Evolutionary conservation across 2,888 invertebrate genomes (phyloP).

Genomic region (Eupsilia transversa): DNA sequence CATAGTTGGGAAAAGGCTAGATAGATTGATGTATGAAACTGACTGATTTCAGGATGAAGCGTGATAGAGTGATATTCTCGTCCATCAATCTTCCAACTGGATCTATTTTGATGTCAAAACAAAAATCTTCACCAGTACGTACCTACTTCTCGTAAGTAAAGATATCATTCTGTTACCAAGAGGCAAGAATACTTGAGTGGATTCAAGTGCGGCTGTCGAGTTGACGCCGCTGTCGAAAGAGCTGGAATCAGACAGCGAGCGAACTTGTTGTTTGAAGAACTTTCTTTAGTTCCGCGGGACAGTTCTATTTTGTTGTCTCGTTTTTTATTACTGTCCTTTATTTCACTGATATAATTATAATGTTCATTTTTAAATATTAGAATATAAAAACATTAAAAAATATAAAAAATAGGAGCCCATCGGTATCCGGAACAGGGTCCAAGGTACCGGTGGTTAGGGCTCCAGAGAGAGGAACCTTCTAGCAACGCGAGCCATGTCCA

Average conservation of each 20-base stretch:
- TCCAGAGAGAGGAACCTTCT: too few species aligned
- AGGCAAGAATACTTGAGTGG: slow-evolving; percentile 47
- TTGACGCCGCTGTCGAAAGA: slow-evolving; percentile 44
- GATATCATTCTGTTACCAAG: slow-evolving; percentile 51
- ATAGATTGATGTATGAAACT: too few species aligned
- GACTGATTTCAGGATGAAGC: background rate
- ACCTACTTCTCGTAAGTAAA: slow-evolving; percentile 26
- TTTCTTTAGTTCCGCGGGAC: slow-evolving; percentile 7
- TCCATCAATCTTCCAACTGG: background rate
- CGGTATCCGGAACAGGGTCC: too few species aligned
- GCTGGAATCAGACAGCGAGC: slow-evolving; percentile 29
- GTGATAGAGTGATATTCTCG: background rate
- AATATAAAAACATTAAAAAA: too few species aligned
- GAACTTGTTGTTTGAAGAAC: slow-evolving; percentile 44
- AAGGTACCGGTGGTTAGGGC: too few species aligned
- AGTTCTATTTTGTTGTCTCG: background rate
- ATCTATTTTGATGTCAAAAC: slow-evolving; percentile 1
- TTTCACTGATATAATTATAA: too few species aligned
- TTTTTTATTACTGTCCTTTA: too few species aligned
- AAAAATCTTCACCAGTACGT: slow-evolving; percentile 19
- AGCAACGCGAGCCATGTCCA: too few species aligned
- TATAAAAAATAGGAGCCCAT: too few species aligned
- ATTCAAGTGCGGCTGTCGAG: slow-evolving; percentile 45
- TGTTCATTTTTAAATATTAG: too few species aligned
- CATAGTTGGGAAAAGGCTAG: too few species aligned